Evolutionary conservation across 2,888 invertebrate genomes (phyloP).

Genomic region (Nematopogon swammerdamellus): DNA sequence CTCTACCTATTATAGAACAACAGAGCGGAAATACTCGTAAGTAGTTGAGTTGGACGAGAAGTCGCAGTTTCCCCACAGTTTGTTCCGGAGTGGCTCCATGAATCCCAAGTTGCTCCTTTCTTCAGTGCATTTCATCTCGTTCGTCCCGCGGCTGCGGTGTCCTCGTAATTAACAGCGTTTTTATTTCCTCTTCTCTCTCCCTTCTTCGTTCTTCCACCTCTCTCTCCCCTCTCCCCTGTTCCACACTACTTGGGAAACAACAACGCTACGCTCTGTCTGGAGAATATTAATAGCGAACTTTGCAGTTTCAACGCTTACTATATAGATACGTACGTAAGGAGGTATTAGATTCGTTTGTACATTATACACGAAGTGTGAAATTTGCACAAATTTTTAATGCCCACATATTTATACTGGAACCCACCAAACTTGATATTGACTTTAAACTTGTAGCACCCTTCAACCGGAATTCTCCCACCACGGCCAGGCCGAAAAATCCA

Average conservation of each 20-base stretch:
- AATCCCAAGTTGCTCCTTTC: not conserved
- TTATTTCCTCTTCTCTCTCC: not conserved
- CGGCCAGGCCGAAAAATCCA: too few relatives aligned
- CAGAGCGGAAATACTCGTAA: too few relatives aligned
- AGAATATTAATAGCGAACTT: not conserved
- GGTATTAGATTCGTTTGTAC: too few relatives aligned
- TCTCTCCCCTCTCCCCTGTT: not conserved
- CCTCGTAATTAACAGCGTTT: not conserved
- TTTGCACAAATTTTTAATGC: too few relatives aligned
- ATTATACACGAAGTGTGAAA: too few relatives aligned
- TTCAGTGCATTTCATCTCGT: not conserved
- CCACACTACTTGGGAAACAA: not conserved
- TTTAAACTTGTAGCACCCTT: too few relatives aligned
- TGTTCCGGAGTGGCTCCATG: not conserved
- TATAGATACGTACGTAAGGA: too few relatives aligned
- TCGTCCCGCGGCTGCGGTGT: not conserved
- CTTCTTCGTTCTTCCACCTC: not conserved
- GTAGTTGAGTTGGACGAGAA: not conserved
- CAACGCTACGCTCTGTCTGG: not conserved
- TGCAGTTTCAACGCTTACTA: too few relatives aligned
- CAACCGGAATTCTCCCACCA: too few relatives aligned
- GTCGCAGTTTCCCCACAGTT: not conserved
- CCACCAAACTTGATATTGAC: too few relatives aligned
- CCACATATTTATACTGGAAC: too few relatives aligned
- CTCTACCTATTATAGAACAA: too few relatives aligned